phyloP scores from a whole-genome alignment of 2,113 vertebrate genomes.

The Anser cygnoides region DNA sequence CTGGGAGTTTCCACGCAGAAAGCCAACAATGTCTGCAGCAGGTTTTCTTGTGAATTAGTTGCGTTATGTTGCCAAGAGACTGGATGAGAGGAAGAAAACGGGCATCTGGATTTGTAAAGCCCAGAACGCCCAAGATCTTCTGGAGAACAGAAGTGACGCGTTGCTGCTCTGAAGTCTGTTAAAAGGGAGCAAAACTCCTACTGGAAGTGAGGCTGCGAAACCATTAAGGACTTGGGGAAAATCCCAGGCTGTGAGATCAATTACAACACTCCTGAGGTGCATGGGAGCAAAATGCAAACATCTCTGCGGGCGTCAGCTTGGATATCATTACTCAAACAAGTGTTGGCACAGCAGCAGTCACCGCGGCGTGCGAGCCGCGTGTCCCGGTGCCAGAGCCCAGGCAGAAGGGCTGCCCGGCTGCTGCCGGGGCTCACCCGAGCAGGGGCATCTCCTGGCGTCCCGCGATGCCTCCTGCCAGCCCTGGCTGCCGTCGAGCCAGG shows the following conservation, averaged over 20 bases:
- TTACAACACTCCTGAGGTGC: background rate
- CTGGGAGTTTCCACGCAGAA: background rate
- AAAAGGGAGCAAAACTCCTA: background rate
- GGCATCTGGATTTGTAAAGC: background rate
- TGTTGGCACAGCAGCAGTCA: background rate
- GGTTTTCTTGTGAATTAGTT: conserved; percentile 1
- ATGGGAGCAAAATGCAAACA: conserved; percentile 15
- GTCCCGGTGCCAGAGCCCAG: background rate
- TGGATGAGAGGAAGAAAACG: background rate
- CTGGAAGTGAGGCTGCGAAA: background rate
- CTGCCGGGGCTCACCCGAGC: background rate
- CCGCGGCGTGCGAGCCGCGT: accelerated
- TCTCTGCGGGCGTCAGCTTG: background rate
- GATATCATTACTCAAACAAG: background rate
- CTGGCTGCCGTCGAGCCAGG: conserved; percentile 12
- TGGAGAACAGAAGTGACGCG: background rate
- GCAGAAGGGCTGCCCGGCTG: conserved; percentile 18
- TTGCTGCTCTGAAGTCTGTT: background rate
- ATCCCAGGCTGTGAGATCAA: conserved; percentile 2
- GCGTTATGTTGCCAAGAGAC: background rate
- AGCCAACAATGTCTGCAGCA: background rate
- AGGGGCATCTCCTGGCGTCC: conserved; percentile 11
- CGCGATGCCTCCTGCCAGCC: background rate
- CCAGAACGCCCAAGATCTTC: background rate
- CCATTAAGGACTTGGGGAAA: background rate